These are phyloP conservation scores for Danio aesculapii DNA, from an alignment of 2,797 vertebrate genomes.

Conservation along the genomic window DNA sequence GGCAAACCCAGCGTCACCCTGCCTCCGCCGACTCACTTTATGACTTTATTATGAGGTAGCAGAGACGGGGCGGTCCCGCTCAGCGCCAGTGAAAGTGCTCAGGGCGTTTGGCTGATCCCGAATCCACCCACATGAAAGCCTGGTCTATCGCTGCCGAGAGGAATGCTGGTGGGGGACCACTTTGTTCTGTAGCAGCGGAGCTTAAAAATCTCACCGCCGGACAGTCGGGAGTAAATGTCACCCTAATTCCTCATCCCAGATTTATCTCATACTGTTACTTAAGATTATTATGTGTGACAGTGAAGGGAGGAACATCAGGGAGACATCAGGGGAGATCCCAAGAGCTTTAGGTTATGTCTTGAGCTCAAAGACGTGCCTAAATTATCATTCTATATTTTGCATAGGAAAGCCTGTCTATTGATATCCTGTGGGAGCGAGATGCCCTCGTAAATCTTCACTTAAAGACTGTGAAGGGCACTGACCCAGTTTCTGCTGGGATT, in stretches of 20 bases:
- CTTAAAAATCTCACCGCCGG: constrained; percentile 70
- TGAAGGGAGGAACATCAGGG: constrained; percentile 5
- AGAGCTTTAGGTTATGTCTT: constrained; percentile 21
- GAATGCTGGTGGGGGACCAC: constrained; percentile 71
- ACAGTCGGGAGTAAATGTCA: constrained; percentile 57
- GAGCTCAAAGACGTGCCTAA: constrained; percentile 22
- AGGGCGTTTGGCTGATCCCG: constrained; percentile 13
- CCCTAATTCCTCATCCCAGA: constrained; percentile 34
- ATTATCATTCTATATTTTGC: constrained; percentile 1
- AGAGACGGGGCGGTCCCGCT: constrained; percentile 15
- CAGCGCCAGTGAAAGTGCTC: constrained; percentile 18
- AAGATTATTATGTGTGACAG: constrained; percentile 59
- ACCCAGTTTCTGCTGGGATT: constrained; percentile 97
- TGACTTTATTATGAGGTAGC: constrained; percentile 30
- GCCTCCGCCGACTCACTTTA: constrained; percentile 14
- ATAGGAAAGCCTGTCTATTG: constrained; percentile 9
- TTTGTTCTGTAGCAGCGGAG: constrained; percentile 72
- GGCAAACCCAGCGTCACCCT: constrained; percentile 16
- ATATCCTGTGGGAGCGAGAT: neutral
- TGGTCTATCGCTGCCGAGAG: constrained; percentile 52
- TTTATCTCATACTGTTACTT: constrained; percentile 63
- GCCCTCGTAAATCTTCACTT: constrained; percentile 8
- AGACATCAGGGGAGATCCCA: constrained; percentile 19
- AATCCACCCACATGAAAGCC: constrained; percentile 48
- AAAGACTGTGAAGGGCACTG: constrained; percentile 66